Evolutionary conservation across 2,888 invertebrate genomes (phyloP).

Genomic region (Gnatocerus cornutus): DNA sequence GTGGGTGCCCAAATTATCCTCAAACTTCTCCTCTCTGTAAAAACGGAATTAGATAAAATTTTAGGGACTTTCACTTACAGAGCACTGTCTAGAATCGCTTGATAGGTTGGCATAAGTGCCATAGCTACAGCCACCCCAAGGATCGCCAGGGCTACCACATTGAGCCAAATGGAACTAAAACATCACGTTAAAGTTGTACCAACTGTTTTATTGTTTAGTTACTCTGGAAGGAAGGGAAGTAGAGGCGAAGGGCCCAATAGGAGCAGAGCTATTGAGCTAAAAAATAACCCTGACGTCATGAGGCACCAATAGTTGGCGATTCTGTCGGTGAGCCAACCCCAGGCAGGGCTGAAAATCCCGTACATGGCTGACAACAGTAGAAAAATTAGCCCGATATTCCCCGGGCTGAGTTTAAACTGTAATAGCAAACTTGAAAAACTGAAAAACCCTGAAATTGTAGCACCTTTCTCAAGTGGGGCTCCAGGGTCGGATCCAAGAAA

Average conservation of each 20-base stretch:
- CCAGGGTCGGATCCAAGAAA: conserved; percentile 84
- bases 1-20: conserved; percentile 80
- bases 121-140: conserved; percentile 81
- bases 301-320: conserved; percentile 79
- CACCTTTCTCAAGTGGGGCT: conserved; percentile 80
- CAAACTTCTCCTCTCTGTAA: conserved; percentile 78
- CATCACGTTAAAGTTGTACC: background rate
- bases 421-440: conserved; percentile 44
- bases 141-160: conserved; percentile 78
- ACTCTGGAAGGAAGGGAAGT: conserved; percentile 71
- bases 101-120: conserved; percentile 82
- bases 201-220: background rate
- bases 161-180: conserved; percentile 78
- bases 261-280: conserved; percentile 77
- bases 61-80: conserved; percentile 71
- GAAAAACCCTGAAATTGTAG: background rate
- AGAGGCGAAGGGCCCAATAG: conserved; percentile 81
- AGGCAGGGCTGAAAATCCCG: conserved; percentile 81
- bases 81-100: conserved; percentile 80
- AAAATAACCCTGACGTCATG: conserved; percentile 80
- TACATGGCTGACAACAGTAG: conserved; percentile 81
- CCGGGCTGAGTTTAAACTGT: conserved; percentile 77
- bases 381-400: conserved; percentile 81
- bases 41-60: conserved; percentile 31
- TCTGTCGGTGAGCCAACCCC: conserved; percentile 81